phyloP scores from a whole-genome alignment of 2,888 invertebrate genomes.

The Coleophora flavipennella region DNA sequence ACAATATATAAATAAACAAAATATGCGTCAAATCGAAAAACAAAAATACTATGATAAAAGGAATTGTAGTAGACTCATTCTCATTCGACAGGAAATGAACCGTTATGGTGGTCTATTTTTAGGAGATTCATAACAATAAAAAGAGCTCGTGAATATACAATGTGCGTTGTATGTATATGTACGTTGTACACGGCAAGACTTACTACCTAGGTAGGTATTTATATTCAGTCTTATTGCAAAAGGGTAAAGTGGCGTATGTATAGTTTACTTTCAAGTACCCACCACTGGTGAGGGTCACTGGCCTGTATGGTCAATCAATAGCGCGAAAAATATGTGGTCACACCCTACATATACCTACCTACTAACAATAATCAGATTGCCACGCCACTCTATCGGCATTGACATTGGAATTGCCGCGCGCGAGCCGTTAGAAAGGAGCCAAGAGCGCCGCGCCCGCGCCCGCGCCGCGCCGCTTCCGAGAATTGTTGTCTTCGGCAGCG shows the following conservation, averaged over 20 bases:
- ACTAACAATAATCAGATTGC: neutral
- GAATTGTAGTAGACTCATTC: slow-evolving; percentile 21
- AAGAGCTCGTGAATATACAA: slow-evolving; percentile 12
- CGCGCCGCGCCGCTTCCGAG: slow-evolving; percentile 30
- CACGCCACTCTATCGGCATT: slow-evolving; percentile 46
- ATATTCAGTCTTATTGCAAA: too few relatives aligned
- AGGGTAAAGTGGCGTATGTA: too few relatives aligned
- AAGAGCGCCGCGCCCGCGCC: slow-evolving; percentile 35
- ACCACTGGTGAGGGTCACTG: too few relatives aligned
- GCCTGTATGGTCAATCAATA: slow-evolving; percentile 27
- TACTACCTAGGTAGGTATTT: too few relatives aligned
- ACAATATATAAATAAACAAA: too few relatives aligned
- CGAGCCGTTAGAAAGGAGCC: slow-evolving; percentile 31
- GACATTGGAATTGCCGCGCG: slow-evolving; percentile 49
- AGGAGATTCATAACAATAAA: slow-evolving; percentile 31
- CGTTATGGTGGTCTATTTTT: slow-evolving; percentile 30
- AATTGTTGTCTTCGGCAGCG: slow-evolving; percentile 52
- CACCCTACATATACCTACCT: too few relatives aligned
- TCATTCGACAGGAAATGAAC: slow-evolving; percentile 31
- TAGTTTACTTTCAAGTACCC: too few relatives aligned
- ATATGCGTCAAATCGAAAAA: too few relatives aligned
- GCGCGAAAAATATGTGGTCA: too few relatives aligned
- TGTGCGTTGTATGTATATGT: too few relatives aligned
- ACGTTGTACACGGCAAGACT: too few relatives aligned
- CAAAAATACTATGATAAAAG: slow-evolving; percentile 39